phyloP scores from a whole-genome alignment of 2,888 invertebrate species.

The Pandemis corylana region DNA sequence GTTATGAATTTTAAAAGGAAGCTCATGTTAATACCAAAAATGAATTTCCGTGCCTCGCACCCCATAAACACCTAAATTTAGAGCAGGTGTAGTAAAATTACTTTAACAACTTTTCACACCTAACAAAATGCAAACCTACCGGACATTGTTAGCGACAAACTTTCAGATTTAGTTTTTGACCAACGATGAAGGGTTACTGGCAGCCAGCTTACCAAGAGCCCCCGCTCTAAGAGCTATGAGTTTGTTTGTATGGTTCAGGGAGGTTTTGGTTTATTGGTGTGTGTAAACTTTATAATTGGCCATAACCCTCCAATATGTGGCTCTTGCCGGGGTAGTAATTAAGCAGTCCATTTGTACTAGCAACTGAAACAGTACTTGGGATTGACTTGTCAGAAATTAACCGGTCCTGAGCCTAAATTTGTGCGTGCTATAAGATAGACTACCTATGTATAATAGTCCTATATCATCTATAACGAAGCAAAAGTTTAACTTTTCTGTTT shows the following conservation, averaged over 20 bases:
- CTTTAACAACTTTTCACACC: conserved; percentile 58
- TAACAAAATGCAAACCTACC: conserved; percentile 58
- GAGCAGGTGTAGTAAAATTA: conserved; percentile 44
- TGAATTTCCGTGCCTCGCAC: neutral
- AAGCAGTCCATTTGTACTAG: conserved; percentile 67
- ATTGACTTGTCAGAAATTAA: conserved; percentile 43
- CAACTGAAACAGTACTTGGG: conserved; percentile 50
- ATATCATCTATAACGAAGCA: too few relatives aligned
- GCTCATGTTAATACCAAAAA: neutral
- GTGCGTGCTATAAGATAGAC: neutral
- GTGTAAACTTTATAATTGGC: conserved; percentile 81
- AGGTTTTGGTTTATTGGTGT: conserved; percentile 57
- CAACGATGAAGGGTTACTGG: conserved; percentile 64
- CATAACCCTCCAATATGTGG: conserved; percentile 72
- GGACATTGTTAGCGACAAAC: conserved; percentile 71
- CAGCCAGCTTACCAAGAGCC: conserved; percentile 53
- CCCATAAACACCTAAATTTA: conserved; percentile 35
- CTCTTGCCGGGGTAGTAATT: conserved; percentile 71
- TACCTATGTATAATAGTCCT: neutral
- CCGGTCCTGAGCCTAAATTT: conserved; percentile 10
- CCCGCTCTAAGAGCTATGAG: conserved; percentile 37
- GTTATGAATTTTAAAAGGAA: neutral
- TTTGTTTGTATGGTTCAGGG: conserved; percentile 22
- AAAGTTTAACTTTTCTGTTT: neutral
- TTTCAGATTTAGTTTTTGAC: conserved; percentile 75